These are phyloP conservation scores for Heterohyrax brucei DNA, from an alignment of 2,797 vertebrate species.

Conservation along the genomic window DNA sequence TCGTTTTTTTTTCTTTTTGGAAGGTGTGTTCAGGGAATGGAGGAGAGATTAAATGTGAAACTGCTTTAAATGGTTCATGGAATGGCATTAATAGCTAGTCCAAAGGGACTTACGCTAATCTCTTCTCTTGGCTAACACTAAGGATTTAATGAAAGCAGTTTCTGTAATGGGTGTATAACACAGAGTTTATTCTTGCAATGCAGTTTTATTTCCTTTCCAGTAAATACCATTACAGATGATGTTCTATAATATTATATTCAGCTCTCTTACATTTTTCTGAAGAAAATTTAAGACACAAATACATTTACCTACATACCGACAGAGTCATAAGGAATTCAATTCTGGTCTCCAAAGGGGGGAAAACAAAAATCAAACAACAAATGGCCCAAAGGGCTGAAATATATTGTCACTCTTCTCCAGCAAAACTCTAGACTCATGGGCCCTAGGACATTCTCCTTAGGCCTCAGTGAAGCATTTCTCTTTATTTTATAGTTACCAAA, in stretches of 20 bases:
- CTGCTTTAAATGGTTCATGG: constrained; percentile 72
- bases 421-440: neutral
- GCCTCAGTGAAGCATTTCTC: constrained; percentile 8
- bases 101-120: constrained; percentile 68
- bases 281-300: constrained; percentile 35
- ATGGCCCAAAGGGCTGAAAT: neutral
- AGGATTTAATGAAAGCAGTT: constrained; percentile 77
- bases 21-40: constrained; percentile 70
- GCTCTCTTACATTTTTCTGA: constrained; percentile 2
- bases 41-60: constrained; percentile 76
- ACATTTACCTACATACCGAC: neutral
- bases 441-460: neutral
- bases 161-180: constrained; percentile 69
- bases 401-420: neutral
- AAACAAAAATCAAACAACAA: neutral
- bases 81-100: constrained; percentile 79
- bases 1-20: constrained; percentile 61
- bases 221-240: neutral
- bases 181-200: constrained; percentile 55
- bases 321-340: neutral
- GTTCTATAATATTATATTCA: neutral
- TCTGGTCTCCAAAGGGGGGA: neutral
- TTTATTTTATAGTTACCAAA: neutral
- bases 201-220: neutral
- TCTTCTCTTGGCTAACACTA: constrained; percentile 73